A percentile compares a stretch with the other conserved stretches of the same genome.
Evolutionary conservation across 2,113 vertebrate species (phyloP).

Genomic region (Benitochromis conjunctus): DNA sequence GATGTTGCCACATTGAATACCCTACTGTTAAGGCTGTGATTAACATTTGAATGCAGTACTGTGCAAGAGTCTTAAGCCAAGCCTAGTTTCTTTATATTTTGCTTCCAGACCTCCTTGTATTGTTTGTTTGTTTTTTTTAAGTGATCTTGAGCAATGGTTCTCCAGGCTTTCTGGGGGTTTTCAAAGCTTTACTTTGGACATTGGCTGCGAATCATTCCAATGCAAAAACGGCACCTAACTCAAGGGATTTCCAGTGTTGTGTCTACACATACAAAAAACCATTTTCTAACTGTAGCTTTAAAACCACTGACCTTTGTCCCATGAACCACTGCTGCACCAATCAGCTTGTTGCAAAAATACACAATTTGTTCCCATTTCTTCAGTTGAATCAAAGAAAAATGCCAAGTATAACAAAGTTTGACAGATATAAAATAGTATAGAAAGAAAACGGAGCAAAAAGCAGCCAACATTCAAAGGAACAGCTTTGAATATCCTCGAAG

Average conservation of each 20-base stretch:
- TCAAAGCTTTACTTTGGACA: not conserved
- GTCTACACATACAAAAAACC: not conserved
- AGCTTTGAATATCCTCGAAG: not conserved
- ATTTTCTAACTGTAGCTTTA: not conserved
- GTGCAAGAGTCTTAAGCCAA: not conserved
- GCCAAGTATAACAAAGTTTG: not conserved
- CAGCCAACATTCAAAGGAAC: not conserved
- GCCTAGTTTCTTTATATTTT: not conserved
- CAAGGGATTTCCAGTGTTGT: not conserved
- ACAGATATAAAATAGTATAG: not conserved
- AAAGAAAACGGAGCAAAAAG: not conserved
- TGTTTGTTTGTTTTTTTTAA: not conserved
- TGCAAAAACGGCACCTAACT: not conserved
- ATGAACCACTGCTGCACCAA: not conserved
- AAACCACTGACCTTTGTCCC: not conserved
- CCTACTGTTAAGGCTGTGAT: not conserved
- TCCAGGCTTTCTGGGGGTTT: not conserved
- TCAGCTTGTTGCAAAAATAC: not conserved
- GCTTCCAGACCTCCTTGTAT: not conserved
- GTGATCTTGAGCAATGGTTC: not conserved
- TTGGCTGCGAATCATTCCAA: not conserved
- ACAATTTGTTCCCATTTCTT: not conserved
- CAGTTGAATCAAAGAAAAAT: not conserved
- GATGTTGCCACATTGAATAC: not conserved
- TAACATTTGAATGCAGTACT: not conserved